phyloP scores from a whole-genome alignment of 2,797 vertebrate species.

The Sphaeramia orbicularis region DNA sequence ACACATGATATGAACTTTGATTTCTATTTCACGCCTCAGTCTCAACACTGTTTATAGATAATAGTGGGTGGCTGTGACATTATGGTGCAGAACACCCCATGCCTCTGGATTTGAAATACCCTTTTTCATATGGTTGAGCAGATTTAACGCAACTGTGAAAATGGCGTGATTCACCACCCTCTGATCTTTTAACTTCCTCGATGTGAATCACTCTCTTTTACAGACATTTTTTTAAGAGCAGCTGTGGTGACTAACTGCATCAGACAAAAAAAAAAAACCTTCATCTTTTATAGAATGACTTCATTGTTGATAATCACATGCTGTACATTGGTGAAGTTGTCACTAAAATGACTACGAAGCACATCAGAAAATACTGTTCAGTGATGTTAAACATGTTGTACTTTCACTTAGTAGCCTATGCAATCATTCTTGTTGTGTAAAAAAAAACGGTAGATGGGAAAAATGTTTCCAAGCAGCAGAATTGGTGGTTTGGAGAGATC shows the following conservation, averaged over 20 bases:
- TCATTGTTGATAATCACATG: constrained; percentile 67
- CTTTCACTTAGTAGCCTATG: constrained; percentile 32
- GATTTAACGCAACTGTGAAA: constrained; percentile 69
- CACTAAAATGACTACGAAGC: constrained; percentile 40
- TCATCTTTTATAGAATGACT: constrained; percentile 57
- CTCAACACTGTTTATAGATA: constrained; percentile 71
- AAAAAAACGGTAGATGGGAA: constrained; percentile 27
- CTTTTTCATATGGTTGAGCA: constrained; percentile 69
- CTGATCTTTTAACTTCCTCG: constrained; percentile 73
- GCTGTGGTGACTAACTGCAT: constrained; percentile 63
- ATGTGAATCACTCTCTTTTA: constrained; percentile 71
- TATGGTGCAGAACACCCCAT: constrained; percentile 65
- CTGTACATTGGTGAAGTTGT: constrained; percentile 47
- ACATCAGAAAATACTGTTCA: constrained; percentile 50
- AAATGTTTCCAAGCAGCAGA: constrained; percentile 61
- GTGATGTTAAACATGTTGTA: constrained; percentile 46
- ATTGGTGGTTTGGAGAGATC: constrained; percentile 65
- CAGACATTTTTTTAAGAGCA: constrained; percentile 68
- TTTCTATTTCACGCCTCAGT: constrained; percentile 75
- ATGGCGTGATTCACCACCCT: constrained; percentile 70
- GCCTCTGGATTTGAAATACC: constrained; percentile 65
- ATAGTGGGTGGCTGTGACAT: constrained; percentile 72
- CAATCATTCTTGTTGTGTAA: constrained; percentile 36
- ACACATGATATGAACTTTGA: constrained; percentile 70
- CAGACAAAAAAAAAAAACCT: constrained; percentile 29